Evolutionary conservation across 1,140 invertebrate genomes (phyloP), one percentile per base, ranked within the genome.

Genomic region (Ladona fulva): DNA sequence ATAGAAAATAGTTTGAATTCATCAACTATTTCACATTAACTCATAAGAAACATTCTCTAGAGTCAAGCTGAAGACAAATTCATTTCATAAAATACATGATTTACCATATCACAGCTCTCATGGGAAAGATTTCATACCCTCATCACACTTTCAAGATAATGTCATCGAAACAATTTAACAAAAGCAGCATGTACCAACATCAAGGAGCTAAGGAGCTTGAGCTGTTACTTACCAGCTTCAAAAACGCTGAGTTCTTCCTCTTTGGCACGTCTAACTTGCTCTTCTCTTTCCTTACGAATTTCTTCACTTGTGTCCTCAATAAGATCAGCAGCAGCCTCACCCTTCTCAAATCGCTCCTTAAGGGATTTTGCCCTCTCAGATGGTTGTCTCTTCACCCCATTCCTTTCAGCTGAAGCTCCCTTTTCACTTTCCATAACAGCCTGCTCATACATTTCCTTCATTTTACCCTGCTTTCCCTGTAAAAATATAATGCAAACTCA

Each of bases 391-490:
- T 42, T 82, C 66, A 86, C 37, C 89, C 84, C 78, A 89, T 89
- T 84, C 90, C 90, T 44, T 89, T 89, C 0, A 87, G 84, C 44
- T 90, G 89, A 59, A 88, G 90, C 79, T 88, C 87, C 83, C 87
- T 89, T 84, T 82, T 81, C 79, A 77, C 91, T 92, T 81, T 95
- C 93, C 79, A 93, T 89, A 0, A 95, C 92, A 7, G 94, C 94
- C 82, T 95, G 93, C 83, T 96, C 94, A 84, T 97, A 96, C 87
- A 94, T 90, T 83, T 96, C 94, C 82, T 96, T 96, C 85, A 97
- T 93, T 82, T 94, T 94, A 0, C 92, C 92, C 86, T 95, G 94
- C 84, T 95, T 95, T 12, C 94, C 94, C 92, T 93, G 83, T 37
- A 37, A 37, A 37, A 5, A 37, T 37, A n/a, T 37, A 37, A 37